Conservation (phyloP, 2,888 invertebrate genomes). For the Amblyjoppa proteus region DNA sequence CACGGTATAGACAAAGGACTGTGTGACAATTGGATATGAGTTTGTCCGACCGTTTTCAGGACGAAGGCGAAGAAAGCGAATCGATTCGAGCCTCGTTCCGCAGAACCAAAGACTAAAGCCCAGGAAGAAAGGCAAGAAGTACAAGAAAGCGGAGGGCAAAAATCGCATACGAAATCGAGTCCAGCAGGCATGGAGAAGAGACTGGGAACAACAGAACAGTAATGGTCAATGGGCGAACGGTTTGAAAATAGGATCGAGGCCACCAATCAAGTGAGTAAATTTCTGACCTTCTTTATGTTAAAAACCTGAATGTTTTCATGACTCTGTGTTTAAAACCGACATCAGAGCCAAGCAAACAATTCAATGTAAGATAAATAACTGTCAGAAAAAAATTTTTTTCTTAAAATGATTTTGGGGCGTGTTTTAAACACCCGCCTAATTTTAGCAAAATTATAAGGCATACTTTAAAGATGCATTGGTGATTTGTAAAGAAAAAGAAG, state of each 20-base stretch:
- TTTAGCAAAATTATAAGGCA: too few relatives aligned
- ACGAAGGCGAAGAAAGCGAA: conserved; percentile 77
- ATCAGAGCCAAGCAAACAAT: too few relatives aligned
- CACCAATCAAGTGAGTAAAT: conserved; percentile 76
- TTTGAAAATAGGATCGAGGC: conserved; percentile 80
- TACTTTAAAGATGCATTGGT: too few relatives aligned
- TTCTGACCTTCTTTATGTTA: neutral
- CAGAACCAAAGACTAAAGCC: conserved; percentile 80
- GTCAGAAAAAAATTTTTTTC: too few relatives aligned
- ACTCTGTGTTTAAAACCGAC: too few relatives aligned
- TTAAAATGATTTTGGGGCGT: too few relatives aligned
- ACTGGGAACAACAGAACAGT: conserved; percentile 68
- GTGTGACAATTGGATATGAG: neutral
- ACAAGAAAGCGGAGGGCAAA: conserved; percentile 73
- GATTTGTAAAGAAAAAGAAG: too few relatives aligned
- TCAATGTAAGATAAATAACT: too few relatives aligned
- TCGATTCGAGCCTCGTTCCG: conserved; percentile 75
- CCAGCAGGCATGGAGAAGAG: conserved; percentile 68
- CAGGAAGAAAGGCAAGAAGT: conserved; percentile 72
- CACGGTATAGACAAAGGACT: neutral
- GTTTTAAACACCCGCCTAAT: too few relatives aligned
- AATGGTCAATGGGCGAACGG: conserved; percentile 80
- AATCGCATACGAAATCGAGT: conserved; percentile 68
- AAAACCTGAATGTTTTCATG: too few relatives aligned
- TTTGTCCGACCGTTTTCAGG: conserved; percentile 67